Evolutionary conservation across 2,888 invertebrate genomes (phyloP).

Genomic region (Cheilosia grossa): DNA sequence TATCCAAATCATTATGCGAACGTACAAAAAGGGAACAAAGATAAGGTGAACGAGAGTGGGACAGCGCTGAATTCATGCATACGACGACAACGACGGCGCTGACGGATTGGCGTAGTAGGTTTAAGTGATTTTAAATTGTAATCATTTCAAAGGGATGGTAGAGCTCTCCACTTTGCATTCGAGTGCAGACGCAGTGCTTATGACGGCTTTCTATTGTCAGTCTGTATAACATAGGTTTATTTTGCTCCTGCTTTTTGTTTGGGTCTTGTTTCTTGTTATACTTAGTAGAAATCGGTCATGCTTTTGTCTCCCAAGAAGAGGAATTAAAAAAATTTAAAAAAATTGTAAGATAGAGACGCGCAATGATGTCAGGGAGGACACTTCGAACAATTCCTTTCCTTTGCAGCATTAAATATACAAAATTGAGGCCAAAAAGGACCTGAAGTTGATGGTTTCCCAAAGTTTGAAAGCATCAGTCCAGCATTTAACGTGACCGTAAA

Average conservation of each 20-base stretch:
- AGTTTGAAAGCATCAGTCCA: too few species aligned
- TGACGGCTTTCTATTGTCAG: slow-evolving; percentile 1
- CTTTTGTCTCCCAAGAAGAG: too few species aligned
- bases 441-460: too few species aligned
- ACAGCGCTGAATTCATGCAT: not conserved
- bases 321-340: too few species aligned
- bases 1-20: slow-evolving; percentile 61
- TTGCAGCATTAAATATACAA: too few species aligned
- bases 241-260: not conserved
- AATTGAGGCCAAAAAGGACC: too few species aligned
- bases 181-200: slow-evolving; percentile 27
- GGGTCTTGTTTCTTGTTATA: not conserved
- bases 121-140: slow-evolving; percentile 72
- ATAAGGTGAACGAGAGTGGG: not conserved
- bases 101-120: slow-evolving; percentile 16
- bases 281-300: too few species aligned
- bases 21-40: slow-evolving; percentile 19
- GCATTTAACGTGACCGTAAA: too few species aligned
- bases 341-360: too few species aligned
- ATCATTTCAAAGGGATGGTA: slow-evolving; percentile 34
- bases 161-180: slow-evolving; percentile 20
- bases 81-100: not conserved
- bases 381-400: too few species aligned
- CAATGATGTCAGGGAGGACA: too few species aligned
- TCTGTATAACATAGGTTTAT: slow-evolving; percentile 1